These are phyloP conservation scores for Nestor notabilis DNA, from an alignment of 2,113 vertebrate genomes.

Conservation along the genomic window DNA sequence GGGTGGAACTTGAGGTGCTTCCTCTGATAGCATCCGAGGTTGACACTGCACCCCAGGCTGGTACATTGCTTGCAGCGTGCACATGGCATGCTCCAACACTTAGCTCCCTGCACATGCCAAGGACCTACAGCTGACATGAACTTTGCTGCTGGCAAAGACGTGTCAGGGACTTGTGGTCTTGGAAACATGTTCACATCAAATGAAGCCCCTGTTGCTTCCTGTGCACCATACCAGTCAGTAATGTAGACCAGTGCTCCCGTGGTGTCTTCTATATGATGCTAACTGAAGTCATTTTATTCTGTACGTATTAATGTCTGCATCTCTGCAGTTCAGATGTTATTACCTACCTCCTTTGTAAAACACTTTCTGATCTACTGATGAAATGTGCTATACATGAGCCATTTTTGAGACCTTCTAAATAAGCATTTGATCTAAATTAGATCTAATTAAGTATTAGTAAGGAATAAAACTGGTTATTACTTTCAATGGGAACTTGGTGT, in stretches of 20 bases:
- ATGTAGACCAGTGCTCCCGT: not conserved
- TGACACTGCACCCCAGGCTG: not conserved
- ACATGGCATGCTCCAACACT: not conserved
- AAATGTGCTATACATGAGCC: not conserved
- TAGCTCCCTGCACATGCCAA: rapidly evolving
- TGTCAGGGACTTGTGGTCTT: not conserved
- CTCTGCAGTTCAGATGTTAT: not conserved
- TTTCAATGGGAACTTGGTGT: not conserved
- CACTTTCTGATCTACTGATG: not conserved
- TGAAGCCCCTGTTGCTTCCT: not conserved
- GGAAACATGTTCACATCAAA: not conserved
- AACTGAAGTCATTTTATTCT: not conserved
- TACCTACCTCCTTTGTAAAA: not conserved
- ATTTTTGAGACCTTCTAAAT: not conserved
- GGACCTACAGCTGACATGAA: not conserved
- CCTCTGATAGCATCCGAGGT: not conserved
- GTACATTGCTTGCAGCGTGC: not conserved
- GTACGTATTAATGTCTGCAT: not conserved
- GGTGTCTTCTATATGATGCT: not conserved
- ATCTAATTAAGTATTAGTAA: not conserved
- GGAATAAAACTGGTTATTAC: not conserved
- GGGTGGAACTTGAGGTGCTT: not conserved
- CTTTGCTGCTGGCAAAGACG: not conserved
- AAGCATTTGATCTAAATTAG: not conserved
- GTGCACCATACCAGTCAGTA: not conserved